Evolutionary conservation across 2,113 vertebrate genomes (phyloP), one percentile per base, ranked within the genome.

Genomic region (Toxostoma redivivum): DNA sequence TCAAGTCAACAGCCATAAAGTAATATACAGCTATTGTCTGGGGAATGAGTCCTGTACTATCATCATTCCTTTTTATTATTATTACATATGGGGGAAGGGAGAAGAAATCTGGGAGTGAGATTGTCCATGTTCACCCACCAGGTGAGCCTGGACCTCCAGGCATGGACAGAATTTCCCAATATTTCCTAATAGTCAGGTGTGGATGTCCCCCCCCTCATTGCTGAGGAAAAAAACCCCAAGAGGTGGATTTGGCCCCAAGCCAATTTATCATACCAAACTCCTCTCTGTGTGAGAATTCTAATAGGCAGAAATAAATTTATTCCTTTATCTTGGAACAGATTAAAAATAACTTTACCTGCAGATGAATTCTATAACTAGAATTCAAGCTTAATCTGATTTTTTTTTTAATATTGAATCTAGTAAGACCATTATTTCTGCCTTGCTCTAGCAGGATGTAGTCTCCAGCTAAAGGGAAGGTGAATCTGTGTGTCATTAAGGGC

Each of bases 1-100:
- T 97, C 97, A 98, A 97, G 92, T 81, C 96, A 90, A 71, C 80
- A 92, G 81, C 94, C 86, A 69, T 97, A 96, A 98, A 96, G 79
- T 88, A 96, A 92, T 88, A 82, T 89, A 95, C 84, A 90, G 94
- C 84, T 93, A 64, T 45, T 83, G 77, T 80, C 88, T 92, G 85
- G 88, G 82, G 84, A 94, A 67, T 25, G 58, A 62, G 24, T 40
- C 65, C 86, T 66, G 64, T 24, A 2, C 67, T 22, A 8, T 8
- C 66, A 27, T 62, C 64, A 86, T 71, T 86, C 72, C 77, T 88
- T 86, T 90, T 93, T 77, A 72, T 87, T 87, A 54, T 44, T 73
- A 58, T 56, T 64, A 19, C 44, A 7, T 23, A 8, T 15, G 12
- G 77, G n/a, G 58, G 54, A 31, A 87, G 74, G 57, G 45, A 86